These are phyloP conservation scores for Hyperoplus immaculatus DNA, from an alignment of 2,797 vertebrate species.

Conservation along the genomic window DNA sequence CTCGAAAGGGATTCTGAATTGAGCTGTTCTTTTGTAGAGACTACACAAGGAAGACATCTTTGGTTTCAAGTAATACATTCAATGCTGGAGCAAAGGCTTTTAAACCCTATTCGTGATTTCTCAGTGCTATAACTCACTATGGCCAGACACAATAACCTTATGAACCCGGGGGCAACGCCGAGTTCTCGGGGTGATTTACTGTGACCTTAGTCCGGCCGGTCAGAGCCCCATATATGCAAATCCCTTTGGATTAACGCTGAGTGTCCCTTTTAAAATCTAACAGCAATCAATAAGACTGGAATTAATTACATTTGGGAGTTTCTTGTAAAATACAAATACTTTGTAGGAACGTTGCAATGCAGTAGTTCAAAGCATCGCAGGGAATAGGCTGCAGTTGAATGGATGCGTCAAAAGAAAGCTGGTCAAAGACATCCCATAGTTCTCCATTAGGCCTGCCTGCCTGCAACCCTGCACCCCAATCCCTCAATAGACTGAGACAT, in stretches of 20 bases:
- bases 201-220: conserved; percentile 77
- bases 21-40: conserved; percentile 55
- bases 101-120: conserved; percentile 76
- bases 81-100: conserved; percentile 67
- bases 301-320: conserved; percentile 58
- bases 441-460: conserved; percentile 59
- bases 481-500: conserved; percentile 55
- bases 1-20: conserved; percentile 29
- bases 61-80: conserved; percentile 62
- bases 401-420: conserved; percentile 56
- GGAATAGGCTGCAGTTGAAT: conserved; percentile 39
- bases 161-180: conserved; percentile 83
- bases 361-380: conserved; percentile 14
- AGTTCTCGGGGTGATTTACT: conserved; percentile 85
- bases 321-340: conserved; percentile 38
- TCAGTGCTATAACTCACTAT: conserved; percentile 82
- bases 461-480: conserved; percentile 66
- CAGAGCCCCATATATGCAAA: conserved; percentile 81
- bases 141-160: conserved; percentile 85
- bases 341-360: conserved; percentile 19
- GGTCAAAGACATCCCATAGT: conserved; percentile 67
- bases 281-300: conserved; percentile 62
- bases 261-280: conserved; percentile 67
- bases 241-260: conserved; percentile 77
- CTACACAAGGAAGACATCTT: conserved; percentile 56